Percentiles rank a stretch among this genome's conserved stretches.
phyloP scores from a whole-genome alignment of 37 sponge, comb jelly and placozoan genomes.

The Geodia barretti region DNA sequence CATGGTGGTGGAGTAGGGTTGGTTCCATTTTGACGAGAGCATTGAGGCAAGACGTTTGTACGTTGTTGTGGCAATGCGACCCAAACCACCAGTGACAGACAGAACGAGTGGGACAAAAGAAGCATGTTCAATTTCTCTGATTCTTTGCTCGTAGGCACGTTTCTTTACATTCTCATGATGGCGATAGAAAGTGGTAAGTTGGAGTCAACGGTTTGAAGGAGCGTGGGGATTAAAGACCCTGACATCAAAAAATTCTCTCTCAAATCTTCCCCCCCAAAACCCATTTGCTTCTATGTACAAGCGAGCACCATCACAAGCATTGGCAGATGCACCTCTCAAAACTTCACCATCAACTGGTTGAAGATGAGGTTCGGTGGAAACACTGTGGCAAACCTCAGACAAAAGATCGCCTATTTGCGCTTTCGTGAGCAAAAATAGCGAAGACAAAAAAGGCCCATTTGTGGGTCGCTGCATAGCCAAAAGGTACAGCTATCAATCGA shows the following conservation, averaged over 20 bases:
- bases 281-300: not conserved
- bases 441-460: too few relatives aligned
- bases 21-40: not conserved
- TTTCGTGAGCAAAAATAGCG: too few relatives aligned
- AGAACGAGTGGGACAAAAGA: not conserved
- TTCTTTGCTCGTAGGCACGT: not conserved
- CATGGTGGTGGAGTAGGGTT: not conserved
- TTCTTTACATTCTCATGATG: not conserved
- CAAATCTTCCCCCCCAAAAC: not conserved
- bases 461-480: too few relatives aligned
- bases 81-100: not conserved
- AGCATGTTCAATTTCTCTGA: not conserved
- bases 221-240: not conserved
- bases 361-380: not conserved
- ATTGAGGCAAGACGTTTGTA: not conserved
- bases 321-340: not conserved
- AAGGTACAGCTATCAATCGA: too few relatives aligned
- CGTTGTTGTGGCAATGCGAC: not conserved
- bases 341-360: not conserved
- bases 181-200: not conserved
- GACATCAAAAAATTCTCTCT: not conserved
- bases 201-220: not conserved
- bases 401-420: too few relatives aligned
- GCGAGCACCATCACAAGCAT: not conserved
- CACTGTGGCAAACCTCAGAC: not conserved